These are phyloP conservation scores for Zele albiditarsus DNA, from an alignment of 2,888 invertebrate species.

Conservation along the genomic window DNA sequence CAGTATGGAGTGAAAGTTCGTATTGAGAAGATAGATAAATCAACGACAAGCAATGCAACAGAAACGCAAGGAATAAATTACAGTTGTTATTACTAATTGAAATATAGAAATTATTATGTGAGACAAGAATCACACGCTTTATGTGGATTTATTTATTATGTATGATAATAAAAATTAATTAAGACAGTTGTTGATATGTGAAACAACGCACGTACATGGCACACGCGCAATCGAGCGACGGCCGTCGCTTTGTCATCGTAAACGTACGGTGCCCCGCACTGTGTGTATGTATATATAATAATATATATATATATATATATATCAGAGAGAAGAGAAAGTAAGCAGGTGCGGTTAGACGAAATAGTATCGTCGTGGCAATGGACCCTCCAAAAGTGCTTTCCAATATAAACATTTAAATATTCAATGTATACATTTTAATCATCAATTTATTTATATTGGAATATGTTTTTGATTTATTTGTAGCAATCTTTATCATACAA, in stretches of 20 bases:
- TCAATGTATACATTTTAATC: too few species aligned
- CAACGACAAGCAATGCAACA: background rate
- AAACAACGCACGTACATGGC: too few species aligned
- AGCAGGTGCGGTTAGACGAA: constrained; percentile 11
- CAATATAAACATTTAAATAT: too few species aligned
- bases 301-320: background rate
- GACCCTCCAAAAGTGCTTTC: too few species aligned
- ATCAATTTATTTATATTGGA: too few species aligned
- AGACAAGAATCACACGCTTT: background rate
- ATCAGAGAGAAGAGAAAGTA: constrained; percentile 7
- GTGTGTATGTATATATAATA: background rate
- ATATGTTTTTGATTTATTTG: too few species aligned
- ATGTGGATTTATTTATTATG: background rate
- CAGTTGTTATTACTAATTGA: background rate
- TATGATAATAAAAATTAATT: constrained; percentile 1
- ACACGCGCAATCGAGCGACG: constrained; percentile 56
- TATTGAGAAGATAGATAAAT: background rate
- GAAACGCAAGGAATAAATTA: too few species aligned
- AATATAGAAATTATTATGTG: background rate
- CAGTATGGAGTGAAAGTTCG: background rate
- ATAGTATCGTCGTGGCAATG: background rate
- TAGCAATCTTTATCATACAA: too few species aligned
- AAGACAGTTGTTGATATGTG: background rate
- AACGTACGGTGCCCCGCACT: background rate
- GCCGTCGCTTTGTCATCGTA: constrained; percentile 56